Conservation (phyloP, 2,888 invertebrate species). For the Acholoe squamosa region DNA sequence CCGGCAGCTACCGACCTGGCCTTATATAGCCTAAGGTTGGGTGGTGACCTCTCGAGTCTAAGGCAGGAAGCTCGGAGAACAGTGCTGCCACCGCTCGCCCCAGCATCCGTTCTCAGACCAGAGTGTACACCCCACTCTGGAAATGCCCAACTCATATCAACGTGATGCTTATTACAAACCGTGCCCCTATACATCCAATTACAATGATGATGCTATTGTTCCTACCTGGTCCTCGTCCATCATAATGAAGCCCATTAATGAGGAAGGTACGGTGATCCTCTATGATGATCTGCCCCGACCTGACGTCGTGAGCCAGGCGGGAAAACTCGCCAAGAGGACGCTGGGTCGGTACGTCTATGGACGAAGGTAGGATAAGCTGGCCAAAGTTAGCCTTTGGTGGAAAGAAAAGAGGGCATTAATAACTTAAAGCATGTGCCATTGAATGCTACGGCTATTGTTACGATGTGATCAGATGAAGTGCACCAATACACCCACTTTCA, state of each 20-base stretch:
- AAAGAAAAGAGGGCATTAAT: neutral
- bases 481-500: neutral
- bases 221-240: conserved; percentile 51
- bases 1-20: too few relatives aligned
- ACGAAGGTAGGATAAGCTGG: neutral
- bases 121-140: too few relatives aligned
- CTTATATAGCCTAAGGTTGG: too few relatives aligned
- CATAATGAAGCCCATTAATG: conserved; percentile 11
- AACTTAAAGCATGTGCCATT: neutral
- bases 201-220: too few relatives aligned
- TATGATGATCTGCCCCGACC: neutral
- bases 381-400: conserved; percentile 26
- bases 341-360: neutral
- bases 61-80: too few relatives aligned
- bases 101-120: too few relatives aligned
- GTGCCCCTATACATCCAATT: too few relatives aligned
- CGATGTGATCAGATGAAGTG: neutral
- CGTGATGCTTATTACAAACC: too few relatives aligned
- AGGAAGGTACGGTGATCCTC: conserved; percentile 16
- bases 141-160: too few relatives aligned
- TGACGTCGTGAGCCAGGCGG: neutral
- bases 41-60: too few relatives aligned
- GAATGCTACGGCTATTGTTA: neutral
- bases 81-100: too few relatives aligned
- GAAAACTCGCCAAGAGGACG: neutral